Conservation (phyloP, 2,113 vertebrate genomes). For the Phoenicopterus ruber region DNA sequence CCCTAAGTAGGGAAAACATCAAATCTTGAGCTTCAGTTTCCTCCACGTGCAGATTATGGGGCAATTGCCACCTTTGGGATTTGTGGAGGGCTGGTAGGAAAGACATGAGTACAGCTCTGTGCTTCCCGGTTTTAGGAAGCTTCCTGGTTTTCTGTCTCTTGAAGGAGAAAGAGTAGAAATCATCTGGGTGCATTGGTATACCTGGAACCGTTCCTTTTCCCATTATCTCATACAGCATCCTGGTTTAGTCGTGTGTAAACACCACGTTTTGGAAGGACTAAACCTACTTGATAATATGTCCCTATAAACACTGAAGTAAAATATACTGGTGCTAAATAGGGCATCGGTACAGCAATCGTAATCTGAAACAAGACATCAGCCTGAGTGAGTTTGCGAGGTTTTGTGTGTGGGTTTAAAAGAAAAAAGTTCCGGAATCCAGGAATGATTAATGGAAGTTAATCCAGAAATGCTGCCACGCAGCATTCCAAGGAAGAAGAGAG, state of each 20-base stretch:
- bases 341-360: neutral
- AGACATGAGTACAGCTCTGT: neutral
- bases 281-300: neutral
- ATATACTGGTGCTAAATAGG: neutral
- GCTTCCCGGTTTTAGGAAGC: neutral
- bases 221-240: neutral
- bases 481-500: slow-evolving; percentile 5
- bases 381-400: neutral
- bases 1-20: neutral
- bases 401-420: neutral
- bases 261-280: neutral
- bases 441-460: slow-evolving; percentile 44
- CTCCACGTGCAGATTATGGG: neutral
- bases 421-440: neutral
- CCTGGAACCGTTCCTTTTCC: neutral
- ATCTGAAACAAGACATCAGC: neutral
- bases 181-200: neutral
- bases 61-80: neutral
- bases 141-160: neutral
- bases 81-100: neutral
- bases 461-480: neutral
- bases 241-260: neutral
- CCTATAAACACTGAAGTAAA: neutral
- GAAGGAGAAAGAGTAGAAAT: neutral
- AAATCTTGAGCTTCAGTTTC: neutral